Percentiles rank a stretch among this genome's conserved stretches.
Evolutionary conservation across 2,797 vertebrate genomes (phyloP).

Genomic region (Sebastes iracundus): DNA sequence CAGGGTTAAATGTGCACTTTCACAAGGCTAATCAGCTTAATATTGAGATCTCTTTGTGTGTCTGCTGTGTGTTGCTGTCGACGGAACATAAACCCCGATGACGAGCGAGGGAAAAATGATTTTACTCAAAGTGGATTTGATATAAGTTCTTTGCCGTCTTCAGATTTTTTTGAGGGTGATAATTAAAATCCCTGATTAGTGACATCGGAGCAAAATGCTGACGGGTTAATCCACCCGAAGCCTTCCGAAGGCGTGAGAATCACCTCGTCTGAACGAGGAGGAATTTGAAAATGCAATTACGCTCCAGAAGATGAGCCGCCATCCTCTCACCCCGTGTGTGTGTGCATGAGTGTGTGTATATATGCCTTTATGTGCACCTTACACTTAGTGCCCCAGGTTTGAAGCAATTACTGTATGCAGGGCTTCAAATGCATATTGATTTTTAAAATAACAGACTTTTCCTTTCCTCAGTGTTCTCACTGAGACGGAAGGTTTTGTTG

Average conservation of each 20-base stretch:
- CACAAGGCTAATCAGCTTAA: conserved; percentile 26
- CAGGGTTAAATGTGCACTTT: conserved; percentile 5
- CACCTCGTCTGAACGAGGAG: conserved; percentile 5
- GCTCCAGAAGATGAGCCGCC: conserved; percentile 30
- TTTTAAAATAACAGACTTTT: conserved; percentile 27
- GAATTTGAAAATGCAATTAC: conserved; percentile 55
- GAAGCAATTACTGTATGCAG: conserved; percentile 33
- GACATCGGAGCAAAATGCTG: conserved; percentile 31
- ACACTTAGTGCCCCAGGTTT: conserved; percentile 9
- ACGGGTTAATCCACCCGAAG: conserved; percentile 55
- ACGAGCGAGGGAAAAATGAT: not conserved
- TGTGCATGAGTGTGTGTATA: not conserved
- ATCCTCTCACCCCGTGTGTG: conserved; percentile 9
- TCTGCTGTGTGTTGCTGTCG: not conserved
- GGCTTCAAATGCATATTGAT: conserved; percentile 47
- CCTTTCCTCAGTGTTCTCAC: not conserved
- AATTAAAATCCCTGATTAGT: conserved; percentile 63
- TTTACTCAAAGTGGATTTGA: conserved; percentile 32
- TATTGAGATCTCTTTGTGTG: not conserved
- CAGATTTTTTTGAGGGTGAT: conserved; percentile 1
- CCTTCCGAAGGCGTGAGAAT: conserved; percentile 40
- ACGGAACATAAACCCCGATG: not conserved
- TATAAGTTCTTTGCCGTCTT: not conserved
- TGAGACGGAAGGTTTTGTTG: not conserved
- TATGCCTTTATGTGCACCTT: conserved; percentile 5